Percentiles rank a stretch among this genome's conserved stretches.
phyloP scores from a whole-genome alignment of 2,113 vertebrate genomes.

The Tursiops truncatus region DNA sequence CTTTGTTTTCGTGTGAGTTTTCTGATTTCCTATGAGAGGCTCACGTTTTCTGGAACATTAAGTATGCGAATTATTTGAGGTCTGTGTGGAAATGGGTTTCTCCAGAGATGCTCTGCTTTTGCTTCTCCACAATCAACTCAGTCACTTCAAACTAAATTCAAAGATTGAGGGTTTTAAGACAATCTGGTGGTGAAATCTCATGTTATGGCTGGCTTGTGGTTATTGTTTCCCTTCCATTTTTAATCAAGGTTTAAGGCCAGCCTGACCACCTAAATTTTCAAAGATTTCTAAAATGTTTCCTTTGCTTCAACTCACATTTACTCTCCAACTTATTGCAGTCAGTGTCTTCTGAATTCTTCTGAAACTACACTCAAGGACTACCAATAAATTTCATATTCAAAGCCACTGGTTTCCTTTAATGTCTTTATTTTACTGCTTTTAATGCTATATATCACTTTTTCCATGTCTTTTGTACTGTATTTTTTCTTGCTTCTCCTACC shows the following conservation, averaged over 20 bases:
- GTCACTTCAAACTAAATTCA: constrained; percentile 3
- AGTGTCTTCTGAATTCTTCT: background rate
- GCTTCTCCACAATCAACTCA: background rate
- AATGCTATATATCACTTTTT: background rate
- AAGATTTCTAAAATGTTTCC: background rate
- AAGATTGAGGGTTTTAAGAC: background rate
- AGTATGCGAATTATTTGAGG: background rate
- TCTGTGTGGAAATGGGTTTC: background rate
- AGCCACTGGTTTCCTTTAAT: background rate
- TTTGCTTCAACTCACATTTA: background rate
- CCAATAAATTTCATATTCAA: background rate
- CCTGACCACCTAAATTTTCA: background rate
- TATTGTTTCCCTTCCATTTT: background rate
- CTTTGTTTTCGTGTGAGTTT: background rate
- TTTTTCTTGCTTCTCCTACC: background rate
- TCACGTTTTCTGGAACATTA: background rate
- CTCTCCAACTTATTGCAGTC: background rate
- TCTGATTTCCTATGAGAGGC: background rate
- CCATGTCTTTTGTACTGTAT: background rate
- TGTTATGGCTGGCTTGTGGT: background rate
- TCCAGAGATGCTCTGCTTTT: background rate
- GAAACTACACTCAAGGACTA: background rate
- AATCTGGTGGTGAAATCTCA: background rate
- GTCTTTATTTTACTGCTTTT: background rate
- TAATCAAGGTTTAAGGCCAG: background rate